These are phyloP conservation scores for Platycheirus albimanus DNA, from an alignment of 2,888 invertebrate species.

Conservation along the genomic window DNA sequence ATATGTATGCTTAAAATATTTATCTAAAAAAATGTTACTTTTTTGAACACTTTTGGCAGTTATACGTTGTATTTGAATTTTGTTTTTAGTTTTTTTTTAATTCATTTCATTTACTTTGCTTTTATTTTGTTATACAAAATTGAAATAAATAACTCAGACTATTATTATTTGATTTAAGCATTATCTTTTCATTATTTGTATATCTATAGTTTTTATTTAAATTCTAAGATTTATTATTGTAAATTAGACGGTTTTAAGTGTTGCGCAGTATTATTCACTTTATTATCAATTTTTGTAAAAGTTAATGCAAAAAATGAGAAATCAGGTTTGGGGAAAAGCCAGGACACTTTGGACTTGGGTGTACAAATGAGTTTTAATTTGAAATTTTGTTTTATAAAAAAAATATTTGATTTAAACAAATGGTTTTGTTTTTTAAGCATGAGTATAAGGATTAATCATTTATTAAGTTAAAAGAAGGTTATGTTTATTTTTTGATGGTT, in stretches of 20 bases:
- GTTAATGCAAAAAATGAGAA: too few species aligned
- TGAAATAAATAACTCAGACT: constrained; percentile 50
- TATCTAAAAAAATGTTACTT: constrained; percentile 54
- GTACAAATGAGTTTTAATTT: too few species aligned
- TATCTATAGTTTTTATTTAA: constrained; percentile 16
- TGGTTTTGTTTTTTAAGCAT: too few species aligned
- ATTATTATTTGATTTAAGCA: constrained; percentile 40
- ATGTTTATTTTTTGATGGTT: too few species aligned
- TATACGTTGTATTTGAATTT: constrained; percentile 71
- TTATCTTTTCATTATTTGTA: background rate
- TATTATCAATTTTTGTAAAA: too few species aligned
- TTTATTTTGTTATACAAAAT: constrained; percentile 12
- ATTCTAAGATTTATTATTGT: constrained; percentile 45
- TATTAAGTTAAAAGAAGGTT: too few species aligned
- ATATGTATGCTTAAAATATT: constrained; percentile 77
- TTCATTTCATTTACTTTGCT: constrained; percentile 2
- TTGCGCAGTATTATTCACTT: constrained; percentile 48
- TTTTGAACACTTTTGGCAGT: constrained; percentile 73
- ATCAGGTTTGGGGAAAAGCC: too few species aligned
- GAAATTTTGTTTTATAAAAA: too few species aligned
- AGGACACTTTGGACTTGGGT: too few species aligned
- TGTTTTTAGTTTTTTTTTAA: constrained; percentile 11
- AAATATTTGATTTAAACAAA: too few species aligned
- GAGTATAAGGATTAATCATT: too few species aligned
- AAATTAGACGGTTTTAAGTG: constrained; percentile 54